These are phyloP conservation scores for Caradrina clavipalpis DNA, from an alignment of 2,888 invertebrate species.

Conservation along the genomic window DNA sequence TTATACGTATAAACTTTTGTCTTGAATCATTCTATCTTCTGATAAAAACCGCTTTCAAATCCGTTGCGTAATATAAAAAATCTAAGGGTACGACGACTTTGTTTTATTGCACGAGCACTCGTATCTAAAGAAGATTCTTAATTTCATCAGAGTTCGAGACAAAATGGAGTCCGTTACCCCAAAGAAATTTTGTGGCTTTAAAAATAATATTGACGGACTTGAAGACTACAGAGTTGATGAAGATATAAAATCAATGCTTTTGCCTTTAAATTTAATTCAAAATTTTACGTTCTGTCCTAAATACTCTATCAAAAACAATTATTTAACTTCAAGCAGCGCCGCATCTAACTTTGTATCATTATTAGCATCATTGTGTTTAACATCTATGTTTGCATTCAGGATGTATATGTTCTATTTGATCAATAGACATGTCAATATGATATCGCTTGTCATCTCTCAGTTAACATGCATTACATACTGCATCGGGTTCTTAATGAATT, in stretches of 20 bases:
- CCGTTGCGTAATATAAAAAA: no score
- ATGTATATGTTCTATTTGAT: background rate
- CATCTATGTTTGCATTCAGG: background rate
- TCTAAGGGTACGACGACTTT: no score
- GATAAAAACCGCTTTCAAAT: no score
- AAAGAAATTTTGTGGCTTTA: background rate
- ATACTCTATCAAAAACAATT: slow-evolving; percentile 19
- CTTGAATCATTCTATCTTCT: no score
- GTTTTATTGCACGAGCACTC: no score
- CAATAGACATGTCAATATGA: background rate
- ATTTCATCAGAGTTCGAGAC: background rate
- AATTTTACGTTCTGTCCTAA: slow-evolving; percentile 10
- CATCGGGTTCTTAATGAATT: background rate
- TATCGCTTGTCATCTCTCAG: background rate
- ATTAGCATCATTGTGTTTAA: background rate
- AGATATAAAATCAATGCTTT: slow-evolving; percentile 22
- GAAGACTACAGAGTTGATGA: background rate
- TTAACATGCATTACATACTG: background rate
- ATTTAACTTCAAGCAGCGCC: slow-evolving; percentile 2
- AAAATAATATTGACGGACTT: background rate
- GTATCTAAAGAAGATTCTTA: no score
- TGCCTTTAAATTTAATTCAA: slow-evolving; percentile 28
- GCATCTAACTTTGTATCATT: background rate
- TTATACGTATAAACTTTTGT: no score
- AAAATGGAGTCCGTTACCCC: background rate